Evolutionary conservation across 2,888 invertebrate species (phyloP), one percentile per base, ranked within the genome.

Genomic region (Amiota mariae): DNA sequence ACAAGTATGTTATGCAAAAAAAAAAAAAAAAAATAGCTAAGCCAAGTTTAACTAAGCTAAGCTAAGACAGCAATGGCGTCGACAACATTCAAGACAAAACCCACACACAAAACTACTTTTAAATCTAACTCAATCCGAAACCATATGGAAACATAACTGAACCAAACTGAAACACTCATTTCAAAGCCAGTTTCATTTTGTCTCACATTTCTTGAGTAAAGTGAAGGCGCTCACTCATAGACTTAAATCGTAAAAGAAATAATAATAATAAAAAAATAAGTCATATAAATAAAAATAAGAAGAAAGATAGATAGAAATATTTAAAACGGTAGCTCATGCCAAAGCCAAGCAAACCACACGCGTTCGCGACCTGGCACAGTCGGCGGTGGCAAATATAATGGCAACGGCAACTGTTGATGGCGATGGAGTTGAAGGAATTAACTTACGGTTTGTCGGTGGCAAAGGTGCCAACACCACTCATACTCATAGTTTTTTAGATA

Each of bases 381-480:
- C 12, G 59, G 59, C 18, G 24, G 20, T 59, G 59, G 59, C 54
- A n/a, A 54, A n/a, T 12, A n/a, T n/a, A n/a, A 54, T 9, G 59
- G 18, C 59, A 8, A 18, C 20, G 59, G 15, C 59, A 36, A 6
- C 36, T 36, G 59, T 10, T 59, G 59, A 20, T 20, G 54, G 54
- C 54, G 54, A 15, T 54, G 54, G n/a, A 54, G 54, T 36, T 36
- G 36, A 6, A 36, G 36, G 36, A 36, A 36, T 36, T 36, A 36
- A 6, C 36, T 36, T 36, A 36, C 36, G 36, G 36, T 36, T 36
- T 6, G 36, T 36, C 36, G 36, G 36, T 36, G 36, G 36, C 36
- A 59, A 59, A 59, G 59, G 59, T 59, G 59, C 20, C 59, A 18
- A 36, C 36, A 20, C 59, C 59, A 59, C 59, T 59, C 59, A 59